Conservation (phyloP, 2,113 vertebrate species). For the Epinephelus fuscoguttatus region DNA sequence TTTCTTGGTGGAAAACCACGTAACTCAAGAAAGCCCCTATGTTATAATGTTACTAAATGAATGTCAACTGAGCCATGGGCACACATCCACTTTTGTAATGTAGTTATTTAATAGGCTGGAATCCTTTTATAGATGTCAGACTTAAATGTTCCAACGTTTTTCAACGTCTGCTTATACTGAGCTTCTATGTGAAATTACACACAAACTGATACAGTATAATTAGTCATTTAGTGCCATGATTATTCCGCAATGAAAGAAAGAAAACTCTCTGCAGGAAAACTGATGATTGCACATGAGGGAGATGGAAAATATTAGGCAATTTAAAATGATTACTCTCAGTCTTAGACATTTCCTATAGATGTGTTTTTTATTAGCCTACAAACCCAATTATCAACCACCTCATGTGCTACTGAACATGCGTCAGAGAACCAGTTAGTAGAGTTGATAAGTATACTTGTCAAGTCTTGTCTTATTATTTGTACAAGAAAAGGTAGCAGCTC, state of each 20-base stretch:
- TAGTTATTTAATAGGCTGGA: not conserved
- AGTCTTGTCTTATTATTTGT: conserved; percentile 25
- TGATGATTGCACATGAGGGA: conserved; percentile 17
- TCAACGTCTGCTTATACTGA: not conserved
- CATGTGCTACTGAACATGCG: conserved; percentile 18
- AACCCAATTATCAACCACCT: conserved; percentile 16
- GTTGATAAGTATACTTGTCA: conserved; percentile 21
- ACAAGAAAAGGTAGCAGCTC: not conserved
- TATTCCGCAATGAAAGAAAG: conserved; percentile 2
- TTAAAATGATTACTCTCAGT: conserved; percentile 50
- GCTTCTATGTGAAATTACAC: not conserved
- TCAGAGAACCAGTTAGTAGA: conserved; percentile 47
- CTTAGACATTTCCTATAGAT: conserved; percentile 43
- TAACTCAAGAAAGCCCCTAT: not conserved
- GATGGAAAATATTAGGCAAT: conserved; percentile 61
- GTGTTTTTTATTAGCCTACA: conserved; percentile 51
- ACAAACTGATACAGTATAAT: not conserved
- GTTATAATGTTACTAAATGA: conserved; percentile 6
- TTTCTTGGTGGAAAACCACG: conserved; percentile 23
- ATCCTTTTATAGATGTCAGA: conserved; percentile 3
- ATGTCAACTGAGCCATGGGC: not conserved
- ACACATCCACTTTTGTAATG: conserved; percentile 2
- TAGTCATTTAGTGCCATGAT: conserved; percentile 3
- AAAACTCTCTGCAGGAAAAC: not conserved
- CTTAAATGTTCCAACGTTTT: conserved; percentile 3